A percentile compares a stretch with the other conserved stretches of the same genome.
Evolutionary conservation across 2,113 vertebrate genomes (phyloP).

Genomic region (Aplodontia rufa): DNA sequence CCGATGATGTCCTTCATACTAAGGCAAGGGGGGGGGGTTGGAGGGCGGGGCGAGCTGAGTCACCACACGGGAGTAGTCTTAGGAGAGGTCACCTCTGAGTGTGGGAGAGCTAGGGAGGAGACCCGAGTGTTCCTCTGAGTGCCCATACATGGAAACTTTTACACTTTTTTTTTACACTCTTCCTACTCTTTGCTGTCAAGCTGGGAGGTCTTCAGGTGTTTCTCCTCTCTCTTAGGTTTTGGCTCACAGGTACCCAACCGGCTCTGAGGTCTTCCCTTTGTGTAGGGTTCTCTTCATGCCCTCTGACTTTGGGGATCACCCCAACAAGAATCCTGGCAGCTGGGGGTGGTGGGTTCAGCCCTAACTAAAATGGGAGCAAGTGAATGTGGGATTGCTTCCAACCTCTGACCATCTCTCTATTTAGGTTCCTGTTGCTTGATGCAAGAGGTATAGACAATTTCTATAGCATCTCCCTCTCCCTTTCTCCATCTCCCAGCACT

Average conservation of each 20-base stretch:
- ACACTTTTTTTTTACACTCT: no score
- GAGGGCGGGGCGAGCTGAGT: not conserved
- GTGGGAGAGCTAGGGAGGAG: not conserved
- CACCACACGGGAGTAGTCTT: not conserved
- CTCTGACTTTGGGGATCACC: not conserved
- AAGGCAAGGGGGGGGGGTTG: no score
- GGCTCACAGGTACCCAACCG: not conserved
- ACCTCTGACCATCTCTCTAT: not conserved
- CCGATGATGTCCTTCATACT: not conserved
- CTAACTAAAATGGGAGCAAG: not conserved
- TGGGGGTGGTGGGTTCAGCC: not conserved
- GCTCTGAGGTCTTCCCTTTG: not conserved
- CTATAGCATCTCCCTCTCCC: no score
- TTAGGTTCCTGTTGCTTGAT: not conserved
- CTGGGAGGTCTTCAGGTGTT: conserved; percentile 37
- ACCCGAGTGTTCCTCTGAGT: not conserved
- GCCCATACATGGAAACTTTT: not conserved
- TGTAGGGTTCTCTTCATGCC: not conserved
- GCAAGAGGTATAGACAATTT: not conserved
- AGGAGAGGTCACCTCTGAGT: not conserved
- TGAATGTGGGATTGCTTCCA: not conserved
- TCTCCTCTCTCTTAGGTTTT: not conserved
- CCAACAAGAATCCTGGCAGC: not conserved
- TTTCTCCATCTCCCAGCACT: not conserved
- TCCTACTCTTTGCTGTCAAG: not conserved